phyloP scores from a whole-genome alignment of 2,797 vertebrate species.

The Centropyge bicolor region DNA sequence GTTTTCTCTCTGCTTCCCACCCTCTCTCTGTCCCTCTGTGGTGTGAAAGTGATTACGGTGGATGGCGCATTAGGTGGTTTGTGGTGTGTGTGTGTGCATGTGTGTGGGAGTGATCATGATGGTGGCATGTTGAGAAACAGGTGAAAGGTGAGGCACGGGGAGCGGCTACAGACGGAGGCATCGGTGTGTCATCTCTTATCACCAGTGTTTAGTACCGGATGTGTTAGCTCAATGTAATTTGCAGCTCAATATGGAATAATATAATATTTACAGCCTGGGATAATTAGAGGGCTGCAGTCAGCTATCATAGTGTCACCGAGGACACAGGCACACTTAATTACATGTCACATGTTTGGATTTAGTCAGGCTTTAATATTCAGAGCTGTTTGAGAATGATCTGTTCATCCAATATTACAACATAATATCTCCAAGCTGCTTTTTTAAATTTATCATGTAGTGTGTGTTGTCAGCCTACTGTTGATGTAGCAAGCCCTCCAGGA shows the following conservation, averaged over 20 bases:
- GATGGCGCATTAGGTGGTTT: slow-evolving; percentile 52
- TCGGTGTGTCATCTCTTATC: slow-evolving; percentile 67
- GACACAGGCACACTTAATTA: slow-evolving; percentile 61
- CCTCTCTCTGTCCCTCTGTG: slow-evolving; percentile 43
- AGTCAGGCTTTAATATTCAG: slow-evolving; percentile 43
- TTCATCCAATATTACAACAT: background rate
- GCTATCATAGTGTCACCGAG: slow-evolving; percentile 50
- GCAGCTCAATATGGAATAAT: slow-evolving; percentile 61
- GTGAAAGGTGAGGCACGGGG: slow-evolving; percentile 67
- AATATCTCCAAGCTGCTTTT: background rate
- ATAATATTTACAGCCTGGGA: slow-evolving; percentile 69
- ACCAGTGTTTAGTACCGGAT: slow-evolving; percentile 55
- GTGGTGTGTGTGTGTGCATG: slow-evolving; percentile 25
- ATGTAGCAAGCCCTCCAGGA: background rate
- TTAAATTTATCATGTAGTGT: background rate
- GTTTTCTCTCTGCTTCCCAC: slow-evolving; percentile 36
- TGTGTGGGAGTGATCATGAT: slow-evolving; percentile 38
- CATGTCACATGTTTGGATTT: slow-evolving; percentile 60
- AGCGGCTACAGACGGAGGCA: slow-evolving; percentile 50
- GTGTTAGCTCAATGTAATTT: slow-evolving; percentile 59
- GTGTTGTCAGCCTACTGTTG: background rate
- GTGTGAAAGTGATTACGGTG: slow-evolving; percentile 64
- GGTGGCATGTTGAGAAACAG: slow-evolving; percentile 65
- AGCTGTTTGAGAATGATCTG: slow-evolving; percentile 14
- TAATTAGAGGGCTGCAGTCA: slow-evolving; percentile 70